A percentile compares a stretch with the other conserved stretches of the same genome.
These are phyloP conservation scores for Pelagia noctiluca DNA, from an alignment of 30 jellyfish, hydroid and myxozoan genomes.

Conservation along the genomic window DNA sequence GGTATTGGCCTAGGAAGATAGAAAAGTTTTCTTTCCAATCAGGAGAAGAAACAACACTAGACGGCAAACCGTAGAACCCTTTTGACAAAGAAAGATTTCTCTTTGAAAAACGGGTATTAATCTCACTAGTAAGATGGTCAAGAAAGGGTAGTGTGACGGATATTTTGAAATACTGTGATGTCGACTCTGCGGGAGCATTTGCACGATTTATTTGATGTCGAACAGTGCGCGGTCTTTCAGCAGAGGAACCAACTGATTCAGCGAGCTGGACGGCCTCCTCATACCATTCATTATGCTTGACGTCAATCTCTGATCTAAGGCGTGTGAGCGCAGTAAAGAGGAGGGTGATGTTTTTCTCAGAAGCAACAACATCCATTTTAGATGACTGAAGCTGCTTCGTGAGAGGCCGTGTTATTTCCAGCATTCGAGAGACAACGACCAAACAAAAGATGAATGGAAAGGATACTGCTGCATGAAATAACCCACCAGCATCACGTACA, in stretches of 20 bases:
- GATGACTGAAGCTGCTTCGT: slow-evolving; percentile 48
- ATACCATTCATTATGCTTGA: slow-evolving; percentile 21
- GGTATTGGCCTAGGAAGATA: slow-evolving; percentile 3
- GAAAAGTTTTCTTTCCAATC: slow-evolving; percentile 51
- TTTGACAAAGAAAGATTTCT: neutral
- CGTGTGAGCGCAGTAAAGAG: slow-evolving; percentile 9
- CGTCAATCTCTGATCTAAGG: slow-evolving; percentile 17
- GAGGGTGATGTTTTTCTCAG: slow-evolving; percentile 13
- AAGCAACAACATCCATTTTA: slow-evolving; percentile 15
- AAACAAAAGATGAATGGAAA: slow-evolving; percentile 39
- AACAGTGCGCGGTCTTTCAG: slow-evolving; percentile 43
- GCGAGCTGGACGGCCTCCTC: slow-evolving; percentile 49
- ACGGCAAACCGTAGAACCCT: slow-evolving; percentile 46
- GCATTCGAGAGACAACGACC: slow-evolving; percentile 31
- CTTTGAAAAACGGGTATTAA: slow-evolving; percentile 26
- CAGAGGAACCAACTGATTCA: slow-evolving; percentile 4
- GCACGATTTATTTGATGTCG: slow-evolving; percentile 31
- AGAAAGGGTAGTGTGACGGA: slow-evolving; percentile 47
- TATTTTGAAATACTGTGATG: slow-evolving; percentile 35
- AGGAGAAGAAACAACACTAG: neutral
- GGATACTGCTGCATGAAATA: slow-evolving; percentile 15
- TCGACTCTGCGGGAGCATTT: slow-evolving; percentile 35
- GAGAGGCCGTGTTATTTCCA: slow-evolving; percentile 44
- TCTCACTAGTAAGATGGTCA: slow-evolving; percentile 53
- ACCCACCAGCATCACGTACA: slow-evolving; percentile 42